Base-by-base conservation (phyloP, 2,113 vertebrate species). In the human region DNA sequence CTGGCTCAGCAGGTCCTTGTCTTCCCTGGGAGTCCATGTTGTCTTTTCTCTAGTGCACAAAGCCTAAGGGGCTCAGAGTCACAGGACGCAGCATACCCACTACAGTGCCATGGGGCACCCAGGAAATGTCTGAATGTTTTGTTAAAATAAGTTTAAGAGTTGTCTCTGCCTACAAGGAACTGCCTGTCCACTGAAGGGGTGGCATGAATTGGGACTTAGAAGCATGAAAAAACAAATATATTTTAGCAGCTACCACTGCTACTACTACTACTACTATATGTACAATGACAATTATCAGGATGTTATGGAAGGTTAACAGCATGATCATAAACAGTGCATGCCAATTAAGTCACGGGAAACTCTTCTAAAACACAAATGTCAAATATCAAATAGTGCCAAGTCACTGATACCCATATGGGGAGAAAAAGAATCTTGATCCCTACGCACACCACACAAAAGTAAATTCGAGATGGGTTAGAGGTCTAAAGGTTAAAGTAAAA, bases 401-500 rank as follows among this genome's bases (percentile, higher is more conserved):
- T 86, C 66, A 81, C 32, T 72, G 43, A 32, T 43, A 86, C 2
- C 30, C 38, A 38, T 25, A 35, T 11, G 14, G n/a, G 8, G 1
- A 5, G 27, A n/a, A 40, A 52, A 48, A 38, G 23, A 61, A 59
- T 86, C 43, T 22, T 68, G 76, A 87, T 12, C 6, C 13, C 52
- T 73, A 84, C 10, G 82, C 38, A 87, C 0, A 78, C 3, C 9
- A 87, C 2, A 20, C 20, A 93, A 86, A 96, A 93, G 35, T 23
- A 59, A 73, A 55, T 70, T 90, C 57, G 59, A 40, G 64, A 40
- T n/a, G n/a, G 40, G 45, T 1, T 52, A 43, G 66, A 40, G 32
- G 52, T 68, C 57, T 76, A 78, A 87, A 92, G 23, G 68, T 82
- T 3, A 94, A 88, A 88, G 7, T 23, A 89, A 96, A 83, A 73